These are phyloP conservation scores for Alosa alosa DNA, from an alignment of 2,113 vertebrate species.

Conservation along the genomic window DNA sequence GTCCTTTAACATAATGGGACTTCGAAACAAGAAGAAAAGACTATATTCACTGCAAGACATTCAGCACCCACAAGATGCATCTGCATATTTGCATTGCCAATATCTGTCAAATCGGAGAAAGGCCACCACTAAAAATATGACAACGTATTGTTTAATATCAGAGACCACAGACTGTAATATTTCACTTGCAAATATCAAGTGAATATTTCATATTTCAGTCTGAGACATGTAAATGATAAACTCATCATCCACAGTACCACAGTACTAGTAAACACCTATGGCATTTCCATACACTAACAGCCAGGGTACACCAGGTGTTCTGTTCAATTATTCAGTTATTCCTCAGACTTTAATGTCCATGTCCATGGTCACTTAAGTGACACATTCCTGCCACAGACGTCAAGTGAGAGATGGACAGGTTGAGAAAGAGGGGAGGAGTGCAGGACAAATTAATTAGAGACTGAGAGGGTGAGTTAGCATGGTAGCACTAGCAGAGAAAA, in stretches of 20 bases:
- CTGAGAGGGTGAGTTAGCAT: no score
- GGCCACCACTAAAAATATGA: slow-evolving; percentile 29
- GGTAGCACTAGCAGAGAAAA: no score
- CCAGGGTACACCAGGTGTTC: no score
- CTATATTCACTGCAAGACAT: slow-evolving; percentile 15
- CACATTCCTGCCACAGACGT: no score
- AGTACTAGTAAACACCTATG: slow-evolving; percentile 28
- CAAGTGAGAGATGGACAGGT: no score
- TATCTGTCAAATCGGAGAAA: slow-evolving; percentile 18
- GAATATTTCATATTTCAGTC: slow-evolving; percentile 41
- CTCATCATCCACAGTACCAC: slow-evolving; percentile 19
- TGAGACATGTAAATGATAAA: slow-evolving; percentile 20
- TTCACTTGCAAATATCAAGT: slow-evolving; percentile 17
- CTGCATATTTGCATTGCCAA: slow-evolving; percentile 37
- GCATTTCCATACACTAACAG: not conserved
- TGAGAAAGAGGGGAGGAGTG: no score
- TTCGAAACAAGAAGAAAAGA: slow-evolving; percentile 35
- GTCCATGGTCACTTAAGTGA: no score
- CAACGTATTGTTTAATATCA: slow-evolving; percentile 36
- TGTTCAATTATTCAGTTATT: no score
- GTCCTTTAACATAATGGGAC: slow-evolving; percentile 7
- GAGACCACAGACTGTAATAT: not conserved
- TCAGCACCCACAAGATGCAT: slow-evolving; percentile 27
- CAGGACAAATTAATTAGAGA: no score
- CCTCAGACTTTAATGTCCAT: no score